A percentile compares a stretch with the other conserved stretches of the same genome.
These are phyloP conservation scores for Condylura cristata DNA, from an alignment of 2,113 vertebrate genomes.

Conservation along the genomic window DNA sequence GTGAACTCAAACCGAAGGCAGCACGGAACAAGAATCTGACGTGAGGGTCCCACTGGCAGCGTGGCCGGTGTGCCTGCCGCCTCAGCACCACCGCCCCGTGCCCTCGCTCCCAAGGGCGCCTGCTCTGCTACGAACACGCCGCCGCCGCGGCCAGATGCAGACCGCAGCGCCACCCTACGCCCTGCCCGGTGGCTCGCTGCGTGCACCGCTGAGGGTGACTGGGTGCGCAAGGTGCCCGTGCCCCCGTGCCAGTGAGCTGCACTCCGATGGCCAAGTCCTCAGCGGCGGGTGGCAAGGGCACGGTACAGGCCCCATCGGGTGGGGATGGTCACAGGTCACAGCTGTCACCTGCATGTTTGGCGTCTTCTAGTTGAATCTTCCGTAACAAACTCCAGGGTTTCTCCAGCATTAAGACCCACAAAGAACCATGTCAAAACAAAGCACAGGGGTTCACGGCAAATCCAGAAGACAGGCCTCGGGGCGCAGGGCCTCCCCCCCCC, in stretches of 20 bases:
- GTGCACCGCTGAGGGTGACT: too few relatives aligned
- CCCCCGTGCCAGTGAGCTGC: too few relatives aligned
- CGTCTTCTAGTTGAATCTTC: not conserved
- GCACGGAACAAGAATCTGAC: not conserved
- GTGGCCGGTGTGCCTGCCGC: too few relatives aligned
- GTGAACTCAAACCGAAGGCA: not conserved
- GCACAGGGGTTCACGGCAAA: not conserved
- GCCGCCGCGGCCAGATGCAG: not conserved
- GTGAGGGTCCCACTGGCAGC: not conserved
- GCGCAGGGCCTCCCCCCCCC: not conserved
- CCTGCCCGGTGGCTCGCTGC: not conserved
- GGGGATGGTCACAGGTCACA: fast-evolving
- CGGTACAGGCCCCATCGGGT: fast-evolving
- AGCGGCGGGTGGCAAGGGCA: too few relatives aligned
- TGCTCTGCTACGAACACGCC: not conserved
- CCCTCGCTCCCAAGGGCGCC: not conserved
- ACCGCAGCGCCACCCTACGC: not conserved
- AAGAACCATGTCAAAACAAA: not conserved
- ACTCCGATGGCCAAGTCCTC: too few relatives aligned
- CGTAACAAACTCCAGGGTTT: not conserved
- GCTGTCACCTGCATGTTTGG: not conserved
- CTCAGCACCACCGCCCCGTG: too few relatives aligned
- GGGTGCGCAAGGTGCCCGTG: too few relatives aligned
- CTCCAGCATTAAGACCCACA: not conserved
- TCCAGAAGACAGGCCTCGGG: not conserved